Conservation (phyloP, 2,113 vertebrate species). For the Paradoxurus hermaphroditus region DNA sequence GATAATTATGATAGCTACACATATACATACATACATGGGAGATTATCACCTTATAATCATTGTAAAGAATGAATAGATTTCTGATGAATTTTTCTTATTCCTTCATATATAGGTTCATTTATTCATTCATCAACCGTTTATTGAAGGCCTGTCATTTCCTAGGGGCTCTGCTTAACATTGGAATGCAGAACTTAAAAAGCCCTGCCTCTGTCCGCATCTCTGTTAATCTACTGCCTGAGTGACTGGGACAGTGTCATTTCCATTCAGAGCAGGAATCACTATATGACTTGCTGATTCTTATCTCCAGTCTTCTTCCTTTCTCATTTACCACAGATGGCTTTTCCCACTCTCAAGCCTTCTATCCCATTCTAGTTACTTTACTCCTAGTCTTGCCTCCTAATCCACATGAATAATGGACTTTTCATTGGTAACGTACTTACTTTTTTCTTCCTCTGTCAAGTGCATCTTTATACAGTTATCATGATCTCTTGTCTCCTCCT, state of each 20-base stretch:
- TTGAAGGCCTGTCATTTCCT: neutral
- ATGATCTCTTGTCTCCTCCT: neutral
- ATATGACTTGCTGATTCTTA: neutral
- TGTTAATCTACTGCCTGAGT: neutral
- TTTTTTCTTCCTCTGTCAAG: neutral
- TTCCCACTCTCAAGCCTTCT: neutral
- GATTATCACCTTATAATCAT: neutral
- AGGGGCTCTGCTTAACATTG: neutral
- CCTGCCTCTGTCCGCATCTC: neutral
- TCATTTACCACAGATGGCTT: neutral
- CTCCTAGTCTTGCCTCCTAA: neutral
- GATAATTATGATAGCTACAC: neutral
- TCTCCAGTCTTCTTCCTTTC: neutral
- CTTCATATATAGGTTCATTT: neutral
- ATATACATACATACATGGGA: neutral
- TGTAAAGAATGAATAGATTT: conserved; percentile 22
- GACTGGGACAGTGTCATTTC: conserved; percentile 1
- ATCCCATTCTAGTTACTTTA: neutral
- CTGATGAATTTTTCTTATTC: neutral
- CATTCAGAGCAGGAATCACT: neutral
- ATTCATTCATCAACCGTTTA: conserved; percentile 1
- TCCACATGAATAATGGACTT: neutral
- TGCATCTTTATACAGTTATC: neutral
- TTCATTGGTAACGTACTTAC: neutral
- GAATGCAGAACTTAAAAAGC: neutral